Evolutionary conservation across 2,113 vertebrate genomes (phyloP), one percentile per base, ranked within the genome.

Genomic region (Laterallus jamaicensis): DNA sequence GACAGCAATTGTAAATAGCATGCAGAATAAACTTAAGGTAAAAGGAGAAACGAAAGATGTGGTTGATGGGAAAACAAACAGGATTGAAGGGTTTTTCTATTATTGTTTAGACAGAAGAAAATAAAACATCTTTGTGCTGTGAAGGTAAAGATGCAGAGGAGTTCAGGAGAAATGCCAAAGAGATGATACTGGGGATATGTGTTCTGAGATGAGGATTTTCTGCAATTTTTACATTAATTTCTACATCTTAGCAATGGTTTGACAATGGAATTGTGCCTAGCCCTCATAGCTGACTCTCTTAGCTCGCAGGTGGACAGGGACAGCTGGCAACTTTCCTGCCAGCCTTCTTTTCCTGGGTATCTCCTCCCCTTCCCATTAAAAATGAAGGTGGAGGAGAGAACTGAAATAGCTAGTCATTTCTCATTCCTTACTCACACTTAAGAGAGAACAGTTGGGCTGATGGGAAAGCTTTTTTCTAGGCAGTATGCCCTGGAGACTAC

Each of bases 231-330:
- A 54, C 18, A 42, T 16, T 10, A 3, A 29, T 26, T 77, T 91
- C 74, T 84, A 40, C 39, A 66, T 69, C 32, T 20, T 19, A 83
- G 32, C 32, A 66, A 13, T 35, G 16, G 13, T 60, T 90, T 82
- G n/a, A 25, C 49, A 39, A 10, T 40, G 8, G 31, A 64, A 69
- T 22, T 20, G 6, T 52, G 5, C 11, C n/a, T 42, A 67, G 49
- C 28, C 25, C 52, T 0, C 0, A 12, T 1, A 84, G 9, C 35
- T 68, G 47, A 29, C 22, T 90, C 12, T 90, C 17, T 25, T 49
- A 80, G 2, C 11, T 59, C 2, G 2, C 5, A 4, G 14, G 29
- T 18, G 31, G 29, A 22, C 32, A 62, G 9, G 20, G 32, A 74
- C 32, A 69, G 15, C 12, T 25, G 17, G 6, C 29, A 87, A 20